Conservation (phyloP, 2,888 invertebrate genomes). For the Vesta saturnalis region DNA sequence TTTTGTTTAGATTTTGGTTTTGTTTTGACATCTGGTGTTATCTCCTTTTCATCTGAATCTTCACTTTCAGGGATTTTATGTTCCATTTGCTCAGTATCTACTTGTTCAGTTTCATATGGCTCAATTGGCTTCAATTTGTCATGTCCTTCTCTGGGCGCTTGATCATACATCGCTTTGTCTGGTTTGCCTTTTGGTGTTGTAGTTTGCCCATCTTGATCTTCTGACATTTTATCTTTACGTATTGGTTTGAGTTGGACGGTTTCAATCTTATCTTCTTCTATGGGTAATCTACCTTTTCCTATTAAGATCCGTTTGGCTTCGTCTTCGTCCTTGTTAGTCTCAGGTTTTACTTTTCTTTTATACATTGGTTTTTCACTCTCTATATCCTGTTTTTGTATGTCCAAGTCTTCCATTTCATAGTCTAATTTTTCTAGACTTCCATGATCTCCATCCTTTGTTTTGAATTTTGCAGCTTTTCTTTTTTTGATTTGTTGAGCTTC, state of each 20-base stretch:
- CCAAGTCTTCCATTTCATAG: conserved; percentile 51
- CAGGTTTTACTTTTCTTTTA: conserved; percentile 53
- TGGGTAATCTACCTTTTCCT: conserved; percentile 36
- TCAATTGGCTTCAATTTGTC: conserved; percentile 57
- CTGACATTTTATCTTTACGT: conserved; percentile 39
- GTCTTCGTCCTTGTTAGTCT: conserved; percentile 53
- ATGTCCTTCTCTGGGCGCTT: conserved; percentile 52
- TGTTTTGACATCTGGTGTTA: conserved; percentile 43
- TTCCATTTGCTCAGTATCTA: conserved; percentile 57
- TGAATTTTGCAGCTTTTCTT: conserved; percentile 62
- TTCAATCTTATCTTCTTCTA: conserved; percentile 2
- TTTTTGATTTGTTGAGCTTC: conserved; percentile 74
- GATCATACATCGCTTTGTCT: conserved; percentile 55
- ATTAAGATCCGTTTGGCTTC: conserved; percentile 29
- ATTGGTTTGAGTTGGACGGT: neutral
- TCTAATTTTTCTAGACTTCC: conserved; percentile 61
- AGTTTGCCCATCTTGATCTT: conserved; percentile 25
- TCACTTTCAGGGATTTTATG: conserved; percentile 59
- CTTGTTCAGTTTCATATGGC: conserved; percentile 58
- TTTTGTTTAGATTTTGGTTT: conserved; percentile 48
- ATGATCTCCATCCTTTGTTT: conserved; percentile 50
- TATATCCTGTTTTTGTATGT: conserved; percentile 51
- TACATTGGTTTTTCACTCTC: conserved; percentile 49
- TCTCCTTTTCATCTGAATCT: conserved; percentile 37
- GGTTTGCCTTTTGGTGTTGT: conserved; percentile 49